Evolutionary conservation across 2,888 invertebrate species (phyloP).

Genomic region (Mechanitis messenoides): DNA sequence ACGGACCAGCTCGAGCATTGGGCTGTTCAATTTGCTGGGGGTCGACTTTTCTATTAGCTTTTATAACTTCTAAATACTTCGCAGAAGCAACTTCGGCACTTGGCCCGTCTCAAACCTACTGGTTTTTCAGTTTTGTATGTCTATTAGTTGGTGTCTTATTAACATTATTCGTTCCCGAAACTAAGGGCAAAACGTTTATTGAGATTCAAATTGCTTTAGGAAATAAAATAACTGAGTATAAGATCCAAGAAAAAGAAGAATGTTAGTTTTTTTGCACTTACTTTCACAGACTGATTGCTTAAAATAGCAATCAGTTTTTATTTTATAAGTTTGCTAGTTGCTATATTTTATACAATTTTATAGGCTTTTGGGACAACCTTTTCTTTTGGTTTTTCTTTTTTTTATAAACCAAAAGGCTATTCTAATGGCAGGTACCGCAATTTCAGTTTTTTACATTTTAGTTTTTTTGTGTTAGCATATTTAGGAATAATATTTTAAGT

Average conservation of each 20-base stretch:
- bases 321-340: too few species aligned
- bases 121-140: slow-evolving; percentile 27
- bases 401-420: too few species aligned
- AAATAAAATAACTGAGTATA: background rate
- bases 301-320: too few species aligned
- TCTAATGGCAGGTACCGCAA: too few species aligned
- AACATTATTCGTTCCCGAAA: slow-evolving; percentile 34
- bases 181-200: slow-evolving; percentile 33
- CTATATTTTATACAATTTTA: too few species aligned
- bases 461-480: too few species aligned
- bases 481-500: too few species aligned
- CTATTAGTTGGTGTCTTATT: slow-evolving; percentile 28
- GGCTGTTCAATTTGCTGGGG: slow-evolving; percentile 38
- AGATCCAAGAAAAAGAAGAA: background rate
- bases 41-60: slow-evolving; percentile 26
- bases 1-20: slow-evolving; percentile 43
- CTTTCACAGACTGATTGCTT: too few species aligned
- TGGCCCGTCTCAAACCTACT: slow-evolving; percentile 34
- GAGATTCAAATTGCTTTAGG: slow-evolving; percentile 32
- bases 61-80: slow-evolving; percentile 34
- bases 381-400: too few species aligned
- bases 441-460: too few species aligned
- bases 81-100: slow-evolving; percentile 24
- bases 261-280: too few species aligned
- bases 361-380: too few species aligned